Base-by-base conservation (phyloP, 2,113 vertebrate species). In the Phyllostomus hastatus region DNA sequence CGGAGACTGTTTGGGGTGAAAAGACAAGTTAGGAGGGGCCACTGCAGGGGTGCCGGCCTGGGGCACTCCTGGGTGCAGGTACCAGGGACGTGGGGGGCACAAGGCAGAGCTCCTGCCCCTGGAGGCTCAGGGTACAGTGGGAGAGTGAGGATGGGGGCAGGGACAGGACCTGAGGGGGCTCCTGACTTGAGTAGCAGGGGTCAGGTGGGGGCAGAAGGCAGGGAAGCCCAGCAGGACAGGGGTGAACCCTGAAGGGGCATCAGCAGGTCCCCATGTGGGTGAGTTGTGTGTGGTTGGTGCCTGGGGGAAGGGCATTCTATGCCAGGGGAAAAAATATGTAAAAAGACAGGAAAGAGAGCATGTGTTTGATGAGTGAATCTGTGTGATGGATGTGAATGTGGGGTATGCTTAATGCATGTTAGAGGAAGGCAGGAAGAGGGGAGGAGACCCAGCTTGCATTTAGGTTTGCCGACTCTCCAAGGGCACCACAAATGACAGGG, bases 291-390 rank as follows among this genome's bases (percentile, higher is more conserved):
- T 14, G 12, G 8, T 17, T 17, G 50, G 61, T 48, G 38, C 43
- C 6, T 1, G 0, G 31, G 38, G 57, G 19, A 66, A 33, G 33
- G 38, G 33, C 41, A 16, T 22, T 17, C 26, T 43, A 1, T 19
- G 31, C 26, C 24, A 0, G 0, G 54, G 66, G 75, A 73, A 35
- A 16, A 48, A 35, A 4, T 3, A 1, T 10, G n/a, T 3, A 1
- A 31, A 20, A 11, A 75, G 10, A 0, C 31, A 2, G 24, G 50
- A 28, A 41, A 59, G 20, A 26, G 69, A 10, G 15, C 2, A 1
- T 7, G 35, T 8, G n/a, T 5, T 3, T 16, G 54, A 22, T 8
- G 54, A 57, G 52, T 57, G 54, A 57, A 57, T 57, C 54, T 20
- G 6, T 54, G 52, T 19, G 52, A 20, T 22, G 54, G 20, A 57